Percentiles rank a stretch among this genome's conserved stretches.
Evolutionary conservation across 1,140 invertebrate species (phyloP).

Genomic region (Drosophila equinoxialis): DNA sequence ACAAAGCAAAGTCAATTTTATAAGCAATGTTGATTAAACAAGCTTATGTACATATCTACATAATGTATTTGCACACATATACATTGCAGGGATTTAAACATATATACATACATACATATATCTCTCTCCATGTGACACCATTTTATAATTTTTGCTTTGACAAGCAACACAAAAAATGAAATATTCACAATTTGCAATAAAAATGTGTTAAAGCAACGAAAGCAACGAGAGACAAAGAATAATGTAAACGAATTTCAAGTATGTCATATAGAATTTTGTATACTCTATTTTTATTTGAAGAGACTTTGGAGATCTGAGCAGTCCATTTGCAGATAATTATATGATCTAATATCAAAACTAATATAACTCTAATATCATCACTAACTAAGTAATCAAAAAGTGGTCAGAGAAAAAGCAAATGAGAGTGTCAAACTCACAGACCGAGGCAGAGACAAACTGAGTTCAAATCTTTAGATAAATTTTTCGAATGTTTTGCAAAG

Average conservation of each 20-base stretch:
- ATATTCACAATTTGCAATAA: constrained; percentile 10
- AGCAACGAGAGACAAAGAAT: neutral
- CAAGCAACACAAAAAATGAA: neutral
- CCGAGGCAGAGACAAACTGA: too few relatives aligned
- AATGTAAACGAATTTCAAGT: neutral
- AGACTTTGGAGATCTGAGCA: too few relatives aligned
- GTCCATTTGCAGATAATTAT: too few relatives aligned
- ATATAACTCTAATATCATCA: too few relatives aligned
- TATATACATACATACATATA: neutral
- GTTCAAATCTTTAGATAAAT: too few relatives aligned
- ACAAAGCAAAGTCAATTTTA: too few relatives aligned
- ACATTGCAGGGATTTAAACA: neutral
- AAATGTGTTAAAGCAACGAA: neutral
- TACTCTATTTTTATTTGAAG: neutral
- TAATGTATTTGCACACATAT: too few relatives aligned
- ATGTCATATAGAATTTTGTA: neutral
- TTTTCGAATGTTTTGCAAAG: neutral
- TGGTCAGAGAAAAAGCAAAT: too few relatives aligned
- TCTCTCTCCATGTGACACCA: neutral
- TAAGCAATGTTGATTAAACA: too few relatives aligned
- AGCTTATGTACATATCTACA: neutral
- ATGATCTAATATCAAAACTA: too few relatives aligned
- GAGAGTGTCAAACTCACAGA: too few relatives aligned
- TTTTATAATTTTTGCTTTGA: neutral
- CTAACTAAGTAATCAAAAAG: too few relatives aligned